Conservation (phyloP, 2,797 vertebrate species). For the Linurgus olivaceus region DNA sequence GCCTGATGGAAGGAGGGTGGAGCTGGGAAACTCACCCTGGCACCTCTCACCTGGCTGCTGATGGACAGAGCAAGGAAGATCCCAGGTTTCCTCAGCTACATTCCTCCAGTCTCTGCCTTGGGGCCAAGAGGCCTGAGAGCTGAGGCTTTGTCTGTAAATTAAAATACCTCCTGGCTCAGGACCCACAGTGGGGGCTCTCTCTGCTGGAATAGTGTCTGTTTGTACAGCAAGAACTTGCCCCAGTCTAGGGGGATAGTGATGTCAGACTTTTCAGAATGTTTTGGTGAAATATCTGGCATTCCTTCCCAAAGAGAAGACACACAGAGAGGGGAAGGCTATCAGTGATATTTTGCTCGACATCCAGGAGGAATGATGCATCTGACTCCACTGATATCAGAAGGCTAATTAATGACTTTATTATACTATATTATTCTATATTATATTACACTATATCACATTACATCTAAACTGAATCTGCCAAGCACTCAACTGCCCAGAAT, state of each 20-base stretch:
- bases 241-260: neutral
- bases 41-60: neutral
- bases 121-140: neutral
- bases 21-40: neutral
- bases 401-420: too few species aligned
- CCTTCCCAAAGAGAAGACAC: neutral
- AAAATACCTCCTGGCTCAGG: neutral
- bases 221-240: neutral
- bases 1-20: neutral
- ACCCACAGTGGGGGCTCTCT: rapidly evolving
- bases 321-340: neutral
- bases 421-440: too few species aligned
- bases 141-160: neutral
- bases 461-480: too few species aligned
- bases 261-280: neutral
- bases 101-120: neutral
- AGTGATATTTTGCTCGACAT: too few species aligned
- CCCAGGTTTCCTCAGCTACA: neutral
- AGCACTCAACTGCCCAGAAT: too few species aligned
- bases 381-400: too few species aligned
- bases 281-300: neutral
- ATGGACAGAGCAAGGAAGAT: neutral
- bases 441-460: too few species aligned
- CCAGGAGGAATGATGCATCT: too few species aligned
- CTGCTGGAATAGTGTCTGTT: neutral